Evolutionary conservation across 1,140 invertebrate genomes (phyloP), one percentile per base, ranked within the genome.

Genomic region (Piezodorus guildinii): DNA sequence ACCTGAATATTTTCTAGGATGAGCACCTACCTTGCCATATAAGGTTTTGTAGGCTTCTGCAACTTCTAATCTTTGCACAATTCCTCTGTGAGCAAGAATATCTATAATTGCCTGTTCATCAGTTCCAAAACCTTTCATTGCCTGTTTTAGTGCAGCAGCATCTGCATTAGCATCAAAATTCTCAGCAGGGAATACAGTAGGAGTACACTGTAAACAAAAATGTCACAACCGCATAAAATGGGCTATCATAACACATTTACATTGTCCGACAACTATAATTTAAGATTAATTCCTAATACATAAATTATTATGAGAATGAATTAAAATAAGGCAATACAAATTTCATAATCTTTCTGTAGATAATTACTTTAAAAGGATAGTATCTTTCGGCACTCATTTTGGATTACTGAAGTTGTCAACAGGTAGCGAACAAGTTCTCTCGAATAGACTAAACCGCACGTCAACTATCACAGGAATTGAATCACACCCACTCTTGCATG

Each of bases 71-170:
- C 96, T 82, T 76, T 97, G 94, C 16, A 88, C 86, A 71, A 90
- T 90, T 63, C 90, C 90, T 68, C 94, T 82, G 70, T 87, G 85
- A 52, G 88, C 89, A 8, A 97, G 77, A 2, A 96, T 83, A 70
- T 94, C 88, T 70, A 95, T 95, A 70, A 98, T 90, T 52, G 88
- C 83, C 71, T 90, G 87, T 74, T 96, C 93, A 75, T 96, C 89
- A 2, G 91, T 94, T 34, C 93, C 89, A 68, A 91, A 85, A 60
- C 92, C 92, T 75, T 94, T 92, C 91, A 98, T 96, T 2, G 94
- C 94, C 73, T 93, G 92, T 66, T 88, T 83, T 19, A 98, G 77
- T 60, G 85, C 83, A 64, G 85, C 86, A 1, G 94, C 94, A 81
- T 97, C 94, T 64, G 83, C 81, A 60, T 86, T 86, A 14, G 93